phyloP scores from a whole-genome alignment of 2,113 vertebrate genomes.

The Struthidea cinerea region DNA sequence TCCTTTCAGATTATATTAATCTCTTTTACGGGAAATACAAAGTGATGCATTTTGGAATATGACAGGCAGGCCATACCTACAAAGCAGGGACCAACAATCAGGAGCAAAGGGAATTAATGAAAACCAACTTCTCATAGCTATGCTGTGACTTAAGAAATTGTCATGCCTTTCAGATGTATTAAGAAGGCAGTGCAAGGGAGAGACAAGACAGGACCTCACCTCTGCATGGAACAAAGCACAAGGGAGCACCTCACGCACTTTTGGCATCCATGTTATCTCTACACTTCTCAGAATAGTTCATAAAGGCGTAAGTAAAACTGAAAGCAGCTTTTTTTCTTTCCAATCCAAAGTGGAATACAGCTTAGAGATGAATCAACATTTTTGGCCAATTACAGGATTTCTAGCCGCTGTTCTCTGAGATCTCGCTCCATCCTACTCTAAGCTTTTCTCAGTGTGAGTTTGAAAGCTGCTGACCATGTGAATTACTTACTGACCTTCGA shows the following conservation, averaged over 20 bases:
- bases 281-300: neutral
- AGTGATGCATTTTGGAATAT: neutral
- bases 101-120: neutral
- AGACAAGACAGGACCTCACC: neutral
- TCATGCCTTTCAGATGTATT: neutral
- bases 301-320: neutral
- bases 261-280: neutral
- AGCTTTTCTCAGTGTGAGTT: neutral
- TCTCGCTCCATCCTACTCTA: neutral
- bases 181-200: neutral
- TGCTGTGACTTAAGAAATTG: neutral
- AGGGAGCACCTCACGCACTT: neutral
- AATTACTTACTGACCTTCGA: neutral
- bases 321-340: neutral
- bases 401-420: neutral
- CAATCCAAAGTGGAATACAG: neutral
- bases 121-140: neutral
- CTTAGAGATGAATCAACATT: neutral
- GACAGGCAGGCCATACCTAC: neutral
- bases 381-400: neutral
- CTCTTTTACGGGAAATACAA: neutral
- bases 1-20: neutral
- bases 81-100: neutral
- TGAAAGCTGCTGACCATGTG: neutral
- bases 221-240: neutral